These are phyloP conservation scores for Chelonus insularis DNA, from an alignment of 1,140 invertebrate species.

Conservation along the genomic window DNA sequence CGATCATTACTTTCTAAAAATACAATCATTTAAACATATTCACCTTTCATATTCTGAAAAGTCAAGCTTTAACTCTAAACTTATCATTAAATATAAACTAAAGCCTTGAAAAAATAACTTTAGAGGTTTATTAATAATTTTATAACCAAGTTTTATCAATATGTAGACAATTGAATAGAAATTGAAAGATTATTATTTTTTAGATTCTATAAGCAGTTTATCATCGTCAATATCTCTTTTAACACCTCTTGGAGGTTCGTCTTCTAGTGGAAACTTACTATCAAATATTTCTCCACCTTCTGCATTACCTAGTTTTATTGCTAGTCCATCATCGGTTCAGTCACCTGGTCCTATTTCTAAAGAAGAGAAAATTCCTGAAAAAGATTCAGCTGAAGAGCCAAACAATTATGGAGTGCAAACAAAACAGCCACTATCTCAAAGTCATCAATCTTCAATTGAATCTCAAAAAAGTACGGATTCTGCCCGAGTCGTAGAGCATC, in stretches of 20 bases:
- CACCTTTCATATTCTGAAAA: too few relatives aligned
- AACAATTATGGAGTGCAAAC: conserved; percentile 10
- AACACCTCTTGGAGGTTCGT: conserved; percentile 39
- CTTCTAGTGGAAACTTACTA: conserved; percentile 46
- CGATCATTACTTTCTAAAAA: too few relatives aligned
- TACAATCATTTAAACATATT: too few relatives aligned
- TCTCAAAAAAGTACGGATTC: conserved; percentile 31
- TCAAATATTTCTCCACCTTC: conserved; percentile 58
- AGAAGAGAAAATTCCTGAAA: too few relatives aligned
- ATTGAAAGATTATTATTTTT: too few relatives aligned
- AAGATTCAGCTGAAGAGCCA: conserved; percentile 9
- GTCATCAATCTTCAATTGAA: conserved; percentile 4
- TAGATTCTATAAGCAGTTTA: conserved; percentile 47
- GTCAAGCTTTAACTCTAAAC: too few relatives aligned
- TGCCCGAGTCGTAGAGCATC: conserved; percentile 23
- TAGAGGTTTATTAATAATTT: too few relatives aligned
- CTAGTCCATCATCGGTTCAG: conserved; percentile 31
- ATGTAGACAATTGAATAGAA: too few relatives aligned
- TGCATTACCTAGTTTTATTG: conserved; percentile 57
- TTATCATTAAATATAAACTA: too few relatives aligned
- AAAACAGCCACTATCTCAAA: conserved; percentile 30
- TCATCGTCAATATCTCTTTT: conserved; percentile 43
- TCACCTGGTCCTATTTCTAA: conserved; percentile 9
- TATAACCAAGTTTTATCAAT: too few relatives aligned
- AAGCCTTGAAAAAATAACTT: too few relatives aligned